Evolutionary conservation across 2,797 vertebrate genomes (phyloP).

Genomic region (Catharus ustulatus): DNA sequence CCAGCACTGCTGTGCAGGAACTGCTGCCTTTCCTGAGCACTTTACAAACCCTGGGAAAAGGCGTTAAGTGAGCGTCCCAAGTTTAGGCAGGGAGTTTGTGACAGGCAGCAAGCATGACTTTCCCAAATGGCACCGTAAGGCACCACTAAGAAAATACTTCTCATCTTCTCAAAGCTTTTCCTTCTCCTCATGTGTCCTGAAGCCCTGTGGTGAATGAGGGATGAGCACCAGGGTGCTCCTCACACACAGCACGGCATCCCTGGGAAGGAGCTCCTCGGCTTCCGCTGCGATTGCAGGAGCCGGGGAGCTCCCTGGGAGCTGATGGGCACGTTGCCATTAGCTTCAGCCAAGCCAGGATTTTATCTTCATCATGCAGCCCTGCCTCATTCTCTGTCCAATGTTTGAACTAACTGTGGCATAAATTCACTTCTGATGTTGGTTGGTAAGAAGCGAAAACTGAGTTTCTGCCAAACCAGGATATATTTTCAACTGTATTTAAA

Average conservation of each 20-base stretch:
- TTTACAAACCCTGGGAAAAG: not conserved
- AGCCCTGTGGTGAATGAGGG: not conserved
- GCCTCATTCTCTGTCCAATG: slow-evolving; percentile 16
- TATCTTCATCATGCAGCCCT: slow-evolving; percentile 27
- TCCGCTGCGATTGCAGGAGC: not conserved
- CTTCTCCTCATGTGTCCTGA: not conserved
- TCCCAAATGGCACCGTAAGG: not conserved
- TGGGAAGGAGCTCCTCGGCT: not conserved
- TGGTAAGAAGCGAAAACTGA: slow-evolving; percentile 20
- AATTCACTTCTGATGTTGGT: slow-evolving; percentile 33
- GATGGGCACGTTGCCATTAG: not conserved
- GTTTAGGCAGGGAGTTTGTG: fast-evolving
- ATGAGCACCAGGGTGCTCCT: not conserved
- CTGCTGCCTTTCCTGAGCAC: not conserved
- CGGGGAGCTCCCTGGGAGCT: slow-evolving; percentile 5
- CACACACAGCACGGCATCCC: not conserved
- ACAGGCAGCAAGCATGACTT: fast-evolving
- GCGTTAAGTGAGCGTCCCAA: not conserved
- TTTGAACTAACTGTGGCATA: slow-evolving; percentile 47
- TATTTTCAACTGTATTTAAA: slow-evolving; percentile 19
- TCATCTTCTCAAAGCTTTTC: not conserved
- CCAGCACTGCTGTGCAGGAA: not conserved
- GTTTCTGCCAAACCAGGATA: slow-evolving; percentile 5
- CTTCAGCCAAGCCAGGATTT: slow-evolving; percentile 31
- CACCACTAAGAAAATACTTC: not conserved